These are phyloP conservation scores for Ennomos fuscantarius DNA, from an alignment of 2,888 invertebrate genomes.

Conservation along the genomic window DNA sequence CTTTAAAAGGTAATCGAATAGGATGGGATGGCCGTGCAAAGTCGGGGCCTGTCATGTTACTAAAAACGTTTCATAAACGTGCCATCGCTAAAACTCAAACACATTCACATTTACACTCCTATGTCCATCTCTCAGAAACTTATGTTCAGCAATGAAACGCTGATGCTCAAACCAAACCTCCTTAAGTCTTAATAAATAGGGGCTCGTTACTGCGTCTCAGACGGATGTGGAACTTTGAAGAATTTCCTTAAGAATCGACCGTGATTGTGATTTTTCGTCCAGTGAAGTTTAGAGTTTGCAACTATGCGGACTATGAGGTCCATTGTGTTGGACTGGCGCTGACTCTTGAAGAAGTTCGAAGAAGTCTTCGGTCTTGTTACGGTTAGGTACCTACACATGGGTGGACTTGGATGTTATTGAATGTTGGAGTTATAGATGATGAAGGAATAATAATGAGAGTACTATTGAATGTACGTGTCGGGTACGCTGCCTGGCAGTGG, in stretches of 20 bases:
- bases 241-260: constrained; percentile 38
- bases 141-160: constrained; percentile 1
- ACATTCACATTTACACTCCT: no score
- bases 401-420: no score
- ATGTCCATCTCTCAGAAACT: no score
- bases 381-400: neutral
- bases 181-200: constrained; percentile 37
- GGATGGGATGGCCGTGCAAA: no score
- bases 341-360: constrained; percentile 1
- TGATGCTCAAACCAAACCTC: constrained; percentile 9
- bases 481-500: no score
- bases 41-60: no score
- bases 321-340: constrained; percentile 17
- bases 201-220: constrained; percentile 52
- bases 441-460: neutral
- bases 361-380: neutral
- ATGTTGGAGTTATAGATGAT: neutral
- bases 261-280: constrained; percentile 36
- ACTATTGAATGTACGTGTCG: no score
- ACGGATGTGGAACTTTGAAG: constrained; percentile 28
- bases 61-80: no score
- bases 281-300: constrained; percentile 11
- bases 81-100: no score
- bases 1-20: no score
- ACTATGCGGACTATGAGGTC: constrained; percentile 17